A percentile compares a stretch with the other conserved stretches of the same genome.
phyloP scores from a whole-genome alignment of 2,797 vertebrate genomes.

The Pelodytes ibericus region DNA sequence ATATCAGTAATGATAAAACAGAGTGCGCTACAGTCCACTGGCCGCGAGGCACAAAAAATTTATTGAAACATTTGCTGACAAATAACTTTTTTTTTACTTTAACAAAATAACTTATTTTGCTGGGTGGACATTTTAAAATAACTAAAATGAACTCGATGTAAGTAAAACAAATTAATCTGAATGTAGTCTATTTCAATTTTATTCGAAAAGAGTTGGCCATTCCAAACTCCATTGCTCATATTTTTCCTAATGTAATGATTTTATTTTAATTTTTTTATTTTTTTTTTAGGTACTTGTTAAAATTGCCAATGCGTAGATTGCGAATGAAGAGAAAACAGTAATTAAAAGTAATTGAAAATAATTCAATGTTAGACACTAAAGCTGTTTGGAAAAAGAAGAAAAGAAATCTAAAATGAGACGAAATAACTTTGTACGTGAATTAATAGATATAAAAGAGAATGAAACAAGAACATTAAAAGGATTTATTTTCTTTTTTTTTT shows the following conservation, averaged over 20 bases:
- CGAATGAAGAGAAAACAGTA: constrained; percentile 31
- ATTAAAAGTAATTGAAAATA: constrained; percentile 52
- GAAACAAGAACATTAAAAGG: too few relatives aligned
- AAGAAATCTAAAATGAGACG: neutral
- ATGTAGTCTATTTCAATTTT: constrained; percentile 19
- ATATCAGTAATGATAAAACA: constrained; percentile 9
- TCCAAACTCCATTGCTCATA: constrained; percentile 1
- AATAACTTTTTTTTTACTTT: constrained; percentile 20
- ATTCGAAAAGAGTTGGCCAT: constrained; percentile 23
- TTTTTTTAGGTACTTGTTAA: constrained; percentile 5
- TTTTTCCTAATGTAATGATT: constrained; percentile 14
- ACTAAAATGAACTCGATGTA: constrained; percentile 30
- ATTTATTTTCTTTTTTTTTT: too few relatives aligned
- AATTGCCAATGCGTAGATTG: constrained; percentile 19
- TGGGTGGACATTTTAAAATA: constrained; percentile 36
- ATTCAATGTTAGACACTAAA: neutral
- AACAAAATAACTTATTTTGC: constrained; percentile 49
- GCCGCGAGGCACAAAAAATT: neutral
- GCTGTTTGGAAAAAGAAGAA: constrained; percentile 27
- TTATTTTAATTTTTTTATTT: too few relatives aligned
- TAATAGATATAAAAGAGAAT: neutral
- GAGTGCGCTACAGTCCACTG: constrained; percentile 4
- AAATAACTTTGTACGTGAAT: constrained; percentile 8
- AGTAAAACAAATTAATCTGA: constrained; percentile 29
- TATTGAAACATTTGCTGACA: constrained; percentile 39